Conservation (phyloP, 2,888 invertebrate species). For the Lymantria monacha region DNA sequence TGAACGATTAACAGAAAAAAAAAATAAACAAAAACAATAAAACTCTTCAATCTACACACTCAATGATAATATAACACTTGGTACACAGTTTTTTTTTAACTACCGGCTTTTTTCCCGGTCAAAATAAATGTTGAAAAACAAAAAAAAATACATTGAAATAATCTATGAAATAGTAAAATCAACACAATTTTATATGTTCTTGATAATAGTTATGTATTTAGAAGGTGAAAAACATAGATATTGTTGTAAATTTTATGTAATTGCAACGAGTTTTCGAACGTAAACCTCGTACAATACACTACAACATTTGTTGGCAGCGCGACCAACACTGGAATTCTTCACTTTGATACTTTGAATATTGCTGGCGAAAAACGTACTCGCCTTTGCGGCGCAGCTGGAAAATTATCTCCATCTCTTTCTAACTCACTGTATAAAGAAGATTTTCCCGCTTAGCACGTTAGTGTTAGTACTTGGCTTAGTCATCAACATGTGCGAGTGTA, state of each 20-base stretch:
- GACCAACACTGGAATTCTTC: slow-evolving; percentile 56
- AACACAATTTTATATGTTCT: slow-evolving; percentile 27
- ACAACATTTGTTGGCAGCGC: slow-evolving; percentile 58
- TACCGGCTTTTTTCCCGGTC: slow-evolving; percentile 72
- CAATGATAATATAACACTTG: slow-evolving; percentile 49
- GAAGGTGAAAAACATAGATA: slow-evolving; percentile 38
- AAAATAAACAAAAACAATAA: slow-evolving; percentile 37
- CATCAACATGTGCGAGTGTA: slow-evolving; percentile 37
- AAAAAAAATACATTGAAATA: slow-evolving; percentile 40
- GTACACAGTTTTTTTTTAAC: slow-evolving; percentile 46
- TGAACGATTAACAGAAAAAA: slow-evolving; percentile 36
- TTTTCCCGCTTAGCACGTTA: slow-evolving; percentile 41
- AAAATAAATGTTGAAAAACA: slow-evolving; percentile 53
- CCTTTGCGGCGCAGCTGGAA: slow-evolving; percentile 58
- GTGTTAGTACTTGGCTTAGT: slow-evolving; percentile 37
- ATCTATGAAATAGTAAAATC: slow-evolving; percentile 31
- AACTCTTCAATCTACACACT: slow-evolving; percentile 46
- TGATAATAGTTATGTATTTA: slow-evolving; percentile 18
- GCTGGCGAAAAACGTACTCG: slow-evolving; percentile 51
- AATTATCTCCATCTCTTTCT: slow-evolving; percentile 53
- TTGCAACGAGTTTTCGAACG: slow-evolving; percentile 41
- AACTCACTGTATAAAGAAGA: slow-evolving; percentile 36
- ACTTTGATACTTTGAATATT: slow-evolving; percentile 6
- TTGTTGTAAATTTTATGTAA: slow-evolving; percentile 38
- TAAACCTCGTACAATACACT: slow-evolving; percentile 39